Evolutionary conservation across 2,113 vertebrate genomes (phyloP), one percentile per base, ranked within the genome.

Genomic region (Struthidea cinerea): DNA sequence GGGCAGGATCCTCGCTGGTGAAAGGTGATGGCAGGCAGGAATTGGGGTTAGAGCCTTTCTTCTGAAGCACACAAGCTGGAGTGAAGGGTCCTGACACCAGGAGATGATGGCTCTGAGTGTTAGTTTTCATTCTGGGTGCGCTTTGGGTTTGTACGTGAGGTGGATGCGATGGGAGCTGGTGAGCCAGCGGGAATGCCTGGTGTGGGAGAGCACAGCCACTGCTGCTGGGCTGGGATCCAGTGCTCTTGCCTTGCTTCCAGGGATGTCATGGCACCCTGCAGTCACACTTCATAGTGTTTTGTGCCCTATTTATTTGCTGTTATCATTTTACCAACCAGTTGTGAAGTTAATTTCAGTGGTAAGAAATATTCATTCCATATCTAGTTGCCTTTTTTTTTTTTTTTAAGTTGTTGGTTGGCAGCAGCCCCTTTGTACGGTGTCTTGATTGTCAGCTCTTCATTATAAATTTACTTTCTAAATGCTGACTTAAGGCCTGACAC

Each of bases 391-490:
- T 5, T 32, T 32, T 50, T 22, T 22, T 46, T 55, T 76, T 57
- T 77, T 46, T 16, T 7, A 52, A 59, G 68, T 23, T 80, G 82
- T 69, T 5, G 16, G 59, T 59, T 91, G 93, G 90, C 83, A 96
- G 85, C 95, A 93, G 73, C 79, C 52, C 52, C 94, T 95, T 94
- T 86, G 71, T 91, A 42, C 4, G 0, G 55, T 60, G 82, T 81
- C 71, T 92, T 95, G 93, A 95, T 93, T 95, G 93, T 92, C 92
- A 94, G 89, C 85, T 96, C 77, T 97, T 96, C 95, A 81, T 96
- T 96, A 96, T 81, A 94, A 93, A 95, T 96, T 92, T 97, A 90
- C 92, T 96, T 90, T 90, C 90, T 94, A 95, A 96, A 94, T 78
- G 92, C 92, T 97, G 95, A 93, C 79, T 96, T 94, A 93, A 95